Conservation (phyloP, 2,888 invertebrate species). For the Portevinia maculata region DNA sequence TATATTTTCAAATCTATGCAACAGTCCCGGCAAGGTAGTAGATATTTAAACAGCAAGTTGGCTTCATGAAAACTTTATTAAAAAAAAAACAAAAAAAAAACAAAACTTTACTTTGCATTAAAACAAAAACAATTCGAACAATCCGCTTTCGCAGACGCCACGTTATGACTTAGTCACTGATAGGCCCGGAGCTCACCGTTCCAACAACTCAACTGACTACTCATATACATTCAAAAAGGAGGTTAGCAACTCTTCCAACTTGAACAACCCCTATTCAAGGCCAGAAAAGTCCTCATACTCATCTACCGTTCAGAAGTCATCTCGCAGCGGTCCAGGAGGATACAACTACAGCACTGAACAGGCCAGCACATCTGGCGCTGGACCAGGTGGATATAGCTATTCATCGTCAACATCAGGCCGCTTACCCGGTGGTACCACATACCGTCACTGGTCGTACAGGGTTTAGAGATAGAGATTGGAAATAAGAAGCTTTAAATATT, state of each 20-base stretch:
- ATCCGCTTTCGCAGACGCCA: slow-evolving; percentile 89
- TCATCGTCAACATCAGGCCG: slow-evolving; percentile 90
- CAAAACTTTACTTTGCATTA: slow-evolving; percentile 24
- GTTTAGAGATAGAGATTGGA: slow-evolving; percentile 84
- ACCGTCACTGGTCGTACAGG: slow-evolving; percentile 94
- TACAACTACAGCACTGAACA: slow-evolving; percentile 91
- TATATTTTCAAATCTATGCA: slow-evolving; percentile 3
- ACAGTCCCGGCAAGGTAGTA: slow-evolving; percentile 11
- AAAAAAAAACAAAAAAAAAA: slow-evolving; percentile 67
- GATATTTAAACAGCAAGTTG: slow-evolving; percentile 72
- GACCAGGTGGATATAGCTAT: slow-evolving; percentile 93
- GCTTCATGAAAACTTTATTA: slow-evolving; percentile 49
- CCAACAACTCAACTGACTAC: slow-evolving; percentile 91
- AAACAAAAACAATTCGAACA: slow-evolving; percentile 39
- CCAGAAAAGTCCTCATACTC: slow-evolving; percentile 88
- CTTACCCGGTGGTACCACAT: slow-evolving; percentile 91
- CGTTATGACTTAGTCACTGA: slow-evolving; percentile 94
- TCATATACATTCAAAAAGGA: slow-evolving; percentile 91
- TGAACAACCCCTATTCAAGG: slow-evolving; percentile 84
- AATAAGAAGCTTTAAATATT: slow-evolving; percentile 9
- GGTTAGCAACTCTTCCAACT: slow-evolving; percentile 84
- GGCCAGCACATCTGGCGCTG: slow-evolving; percentile 87
- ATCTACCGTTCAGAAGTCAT: slow-evolving; percentile 87
- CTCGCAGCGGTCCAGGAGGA: slow-evolving; percentile 88
- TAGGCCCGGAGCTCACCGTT: slow-evolving; percentile 86